These are phyloP conservation scores for Grapholita molesta DNA, from an alignment of 1,140 invertebrate genomes.

Conservation along the genomic window DNA sequence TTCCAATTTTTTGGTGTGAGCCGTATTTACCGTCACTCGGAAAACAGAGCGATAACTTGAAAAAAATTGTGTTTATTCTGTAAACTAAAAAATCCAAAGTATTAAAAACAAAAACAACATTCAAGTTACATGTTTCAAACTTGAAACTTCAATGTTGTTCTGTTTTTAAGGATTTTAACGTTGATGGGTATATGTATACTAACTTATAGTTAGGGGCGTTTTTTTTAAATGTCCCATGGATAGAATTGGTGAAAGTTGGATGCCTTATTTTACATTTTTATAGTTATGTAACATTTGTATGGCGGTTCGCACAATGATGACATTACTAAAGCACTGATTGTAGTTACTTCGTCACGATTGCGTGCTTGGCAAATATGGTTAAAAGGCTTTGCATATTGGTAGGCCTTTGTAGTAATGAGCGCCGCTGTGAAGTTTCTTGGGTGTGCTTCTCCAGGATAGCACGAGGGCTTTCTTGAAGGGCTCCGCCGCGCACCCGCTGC, in stretches of 20 bases:
- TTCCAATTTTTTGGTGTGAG: no score
- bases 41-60: no score
- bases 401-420: constrained; percentile 83
- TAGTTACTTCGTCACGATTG: background rate
- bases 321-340: background rate
- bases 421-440: constrained; percentile 86
- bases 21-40: no score
- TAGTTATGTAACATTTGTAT: background rate
- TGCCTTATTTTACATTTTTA: background rate
- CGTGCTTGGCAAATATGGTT: constrained; percentile 35
- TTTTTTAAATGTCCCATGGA: no score
- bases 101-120: no score
- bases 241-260: background rate
- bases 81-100: no score
- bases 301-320: background rate
- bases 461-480: constrained; percentile 88
- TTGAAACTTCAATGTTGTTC: no score
- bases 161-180: no score
- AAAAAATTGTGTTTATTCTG: no score
- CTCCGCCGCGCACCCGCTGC: constrained; percentile 84
- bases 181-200: no score
- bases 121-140: no score
- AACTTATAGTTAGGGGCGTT: no score
- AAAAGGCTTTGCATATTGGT: constrained; percentile 85
- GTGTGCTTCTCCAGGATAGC: constrained; percentile 85